Conservation (phyloP, 1,140 invertebrate species). For the Meloidogyne exigua region DNA sequence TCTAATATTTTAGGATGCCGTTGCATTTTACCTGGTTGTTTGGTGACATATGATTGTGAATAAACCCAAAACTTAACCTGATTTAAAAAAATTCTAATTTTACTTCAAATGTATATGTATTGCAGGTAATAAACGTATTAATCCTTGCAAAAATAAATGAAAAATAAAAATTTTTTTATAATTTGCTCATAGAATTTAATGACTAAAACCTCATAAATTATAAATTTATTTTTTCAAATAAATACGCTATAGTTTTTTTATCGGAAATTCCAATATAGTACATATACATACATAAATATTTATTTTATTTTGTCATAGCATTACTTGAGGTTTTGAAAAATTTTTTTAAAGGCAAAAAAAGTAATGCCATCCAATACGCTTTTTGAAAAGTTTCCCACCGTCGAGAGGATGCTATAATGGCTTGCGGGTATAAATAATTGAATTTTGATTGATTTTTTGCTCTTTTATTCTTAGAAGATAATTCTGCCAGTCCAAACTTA, state of each 20-base stretch:
- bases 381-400: background rate
- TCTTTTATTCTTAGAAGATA: background rate
- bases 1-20: background rate
- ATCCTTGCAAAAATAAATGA: no score
- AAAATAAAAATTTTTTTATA: no score
- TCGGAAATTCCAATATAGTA: background rate
- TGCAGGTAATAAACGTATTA: no score
- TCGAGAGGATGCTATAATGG: background rate
- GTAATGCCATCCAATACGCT: background rate
- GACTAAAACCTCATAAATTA: no score
- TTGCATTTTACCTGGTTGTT: background rate
- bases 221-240: no score
- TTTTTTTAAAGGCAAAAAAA: background rate
- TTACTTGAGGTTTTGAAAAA: background rate
- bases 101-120: no score
- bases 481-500: background rate
- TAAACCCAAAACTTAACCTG: background rate
- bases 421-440: constrained; percentile 8
- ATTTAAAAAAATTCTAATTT: no score
- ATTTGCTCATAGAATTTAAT: no score
- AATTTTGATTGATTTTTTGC: constrained; percentile 27
- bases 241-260: no score
- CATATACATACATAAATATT: no score
- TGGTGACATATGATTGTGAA: background rate
- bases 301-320: background rate